Conservation (phyloP, 2,888 invertebrate genomes). For the Fabriciana adippe region DNA sequence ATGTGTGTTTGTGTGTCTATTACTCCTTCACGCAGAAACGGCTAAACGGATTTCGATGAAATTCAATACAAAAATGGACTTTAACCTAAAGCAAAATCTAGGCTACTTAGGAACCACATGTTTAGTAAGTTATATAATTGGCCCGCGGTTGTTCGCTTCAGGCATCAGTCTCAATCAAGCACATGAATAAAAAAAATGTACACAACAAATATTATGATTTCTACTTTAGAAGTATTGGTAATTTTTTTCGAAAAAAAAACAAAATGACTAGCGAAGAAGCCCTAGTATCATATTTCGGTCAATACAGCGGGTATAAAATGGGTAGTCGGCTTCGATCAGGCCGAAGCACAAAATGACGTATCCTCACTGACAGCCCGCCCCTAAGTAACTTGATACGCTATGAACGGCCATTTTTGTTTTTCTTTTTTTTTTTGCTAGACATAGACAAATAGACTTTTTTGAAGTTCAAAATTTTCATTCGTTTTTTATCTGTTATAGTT, state of each 20-base stretch:
- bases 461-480: neutral
- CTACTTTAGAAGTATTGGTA: too few relatives aligned
- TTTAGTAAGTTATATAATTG: too few relatives aligned
- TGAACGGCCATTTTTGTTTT: conserved; percentile 41
- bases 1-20: too few relatives aligned
- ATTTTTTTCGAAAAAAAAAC: conserved; percentile 1
- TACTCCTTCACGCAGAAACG: too few relatives aligned
- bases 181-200: too few relatives aligned
- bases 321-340: conserved; percentile 33
- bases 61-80: too few relatives aligned
- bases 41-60: too few relatives aligned
- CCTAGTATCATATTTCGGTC: conserved; percentile 31
- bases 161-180: too few relatives aligned
- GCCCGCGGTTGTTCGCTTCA: too few relatives aligned
- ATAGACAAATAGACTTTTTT: conserved; percentile 25
- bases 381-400: conserved; percentile 50
- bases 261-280: conserved; percentile 28
- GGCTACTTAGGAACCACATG: too few relatives aligned
- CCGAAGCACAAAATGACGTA: conserved; percentile 45
- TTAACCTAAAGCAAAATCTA: too few relatives aligned
- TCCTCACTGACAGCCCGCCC: conserved; percentile 52
- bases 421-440: conserved; percentile 42
- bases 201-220: too few relatives aligned
- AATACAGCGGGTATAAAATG: conserved; percentile 27
- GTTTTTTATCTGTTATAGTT: neutral